Base-by-base conservation (phyloP, 2,888 invertebrate genomes). In the Pristionchus maxplancki region DNA sequence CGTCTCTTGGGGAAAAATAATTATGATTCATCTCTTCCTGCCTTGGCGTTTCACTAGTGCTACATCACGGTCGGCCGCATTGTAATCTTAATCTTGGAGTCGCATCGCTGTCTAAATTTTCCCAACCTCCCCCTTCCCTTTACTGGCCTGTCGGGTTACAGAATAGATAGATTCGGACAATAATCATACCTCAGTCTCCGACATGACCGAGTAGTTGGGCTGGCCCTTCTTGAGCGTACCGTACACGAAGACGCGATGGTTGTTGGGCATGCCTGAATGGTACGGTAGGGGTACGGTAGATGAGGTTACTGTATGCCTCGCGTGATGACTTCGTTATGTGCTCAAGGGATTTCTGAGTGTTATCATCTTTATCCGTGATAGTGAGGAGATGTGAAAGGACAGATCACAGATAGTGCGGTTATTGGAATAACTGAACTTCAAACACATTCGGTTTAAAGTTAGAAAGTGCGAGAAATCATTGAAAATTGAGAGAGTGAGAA, bases 221-320 rank as follows among this genome's bases (percentile, higher is more conserved):
- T 98, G 97, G 0, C 97, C 97, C 2, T 95, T 96, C 95, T 98
- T 98, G n/a, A 98, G 95, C 0, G 98, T 98, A 0, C 98, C 98
- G 94, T 98, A 98, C 0, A 98, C 97, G 95, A 98, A 98, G 0
- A 98, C 97, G 92, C 96, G 67, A 31, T 37, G 37, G 17, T 15
- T 64, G 34, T 85, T 62, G 44, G 62, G 48, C 34, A 83, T 50
- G 17, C 34, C 82, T 83, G 82, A 81, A 31, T 58, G 67, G 37
- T 58, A 58, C 8, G 40, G 40, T 20, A n/a, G 74, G 24, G 24
- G n/a, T 31, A 17, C 48, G 31, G 37, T 81, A 28, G 9, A 50
- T 20, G 28, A 1, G 50, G 24, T 81, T 50, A 28, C 64, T 34
- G 34, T 31, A 31, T 1, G 20, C 40, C 78, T 0, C 40, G 24